Percentiles rank a stretch among this genome's conserved stretches.
These are phyloP conservation scores for Lutjanus argentimaculatus DNA, from an alignment of 2,797 vertebrate species.

Conservation along the genomic window DNA sequence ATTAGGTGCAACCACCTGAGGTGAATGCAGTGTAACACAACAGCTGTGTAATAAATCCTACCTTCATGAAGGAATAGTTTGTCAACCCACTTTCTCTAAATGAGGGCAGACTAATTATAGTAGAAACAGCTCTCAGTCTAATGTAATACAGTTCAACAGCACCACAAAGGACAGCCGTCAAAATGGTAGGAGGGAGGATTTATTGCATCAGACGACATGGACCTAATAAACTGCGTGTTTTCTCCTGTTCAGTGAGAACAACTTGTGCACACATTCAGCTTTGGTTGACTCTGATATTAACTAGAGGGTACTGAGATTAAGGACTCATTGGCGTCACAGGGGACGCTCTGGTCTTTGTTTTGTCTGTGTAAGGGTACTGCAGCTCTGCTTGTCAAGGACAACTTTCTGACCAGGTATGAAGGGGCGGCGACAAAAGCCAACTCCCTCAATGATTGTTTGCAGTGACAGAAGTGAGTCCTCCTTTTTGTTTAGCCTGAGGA, in stretches of 20 bases:
- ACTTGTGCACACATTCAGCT: not conserved
- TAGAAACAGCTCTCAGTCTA: not conserved
- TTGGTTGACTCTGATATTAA: slow-evolving; percentile 20
- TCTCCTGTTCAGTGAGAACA: not conserved
- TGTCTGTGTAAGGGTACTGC: slow-evolving; percentile 26
- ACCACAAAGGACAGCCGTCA: not conserved
- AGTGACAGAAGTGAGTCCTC: slow-evolving; percentile 1
- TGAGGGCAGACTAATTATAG: slow-evolving; percentile 10
- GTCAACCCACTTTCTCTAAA: not conserved
- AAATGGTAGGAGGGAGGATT: not conserved
- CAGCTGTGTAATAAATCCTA: not conserved
- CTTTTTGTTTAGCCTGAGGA: slow-evolving; percentile 23
- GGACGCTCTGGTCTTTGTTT: slow-evolving; percentile 36
- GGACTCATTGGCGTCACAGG: slow-evolving; percentile 10
- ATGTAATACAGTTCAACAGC: not conserved
- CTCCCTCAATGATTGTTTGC: slow-evolving; percentile 56
- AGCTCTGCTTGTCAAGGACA: slow-evolving; percentile 63
- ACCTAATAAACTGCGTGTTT: not conserved
- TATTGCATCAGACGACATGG: not conserved
- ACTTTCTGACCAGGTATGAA: slow-evolving; percentile 55
- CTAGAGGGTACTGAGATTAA: slow-evolving; percentile 34
- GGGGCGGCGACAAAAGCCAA: slow-evolving; percentile 38
- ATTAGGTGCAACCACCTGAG: no score
- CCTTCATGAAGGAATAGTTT: slow-evolving; percentile 19
- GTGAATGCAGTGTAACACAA: not conserved